Conservation (phyloP, 2,797 vertebrate genomes). For the Bovichtus diacanthus region DNA sequence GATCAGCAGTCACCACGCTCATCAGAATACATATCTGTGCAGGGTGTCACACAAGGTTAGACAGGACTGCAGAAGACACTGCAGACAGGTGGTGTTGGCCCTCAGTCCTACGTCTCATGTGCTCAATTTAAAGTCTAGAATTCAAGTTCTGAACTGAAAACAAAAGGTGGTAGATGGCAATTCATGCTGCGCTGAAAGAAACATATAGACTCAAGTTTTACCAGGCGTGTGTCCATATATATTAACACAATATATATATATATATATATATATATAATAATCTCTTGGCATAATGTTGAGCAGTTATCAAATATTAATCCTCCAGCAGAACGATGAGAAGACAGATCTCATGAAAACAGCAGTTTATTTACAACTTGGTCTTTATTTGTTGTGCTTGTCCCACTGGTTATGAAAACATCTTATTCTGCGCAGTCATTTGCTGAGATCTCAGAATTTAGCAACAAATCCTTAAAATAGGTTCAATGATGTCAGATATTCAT, state of each 20-base stretch:
- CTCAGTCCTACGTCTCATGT: too few species aligned
- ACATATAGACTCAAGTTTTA: not conserved
- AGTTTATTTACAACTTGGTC: not conserved
- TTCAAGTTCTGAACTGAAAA: not conserved
- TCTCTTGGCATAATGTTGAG: too few species aligned
- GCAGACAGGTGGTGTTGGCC: not conserved
- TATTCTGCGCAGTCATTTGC: not conserved
- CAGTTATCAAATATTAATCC: not conserved
- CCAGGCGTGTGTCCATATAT: not conserved
- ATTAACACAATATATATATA: too few species aligned
- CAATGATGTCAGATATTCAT: not conserved
- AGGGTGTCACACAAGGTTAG: slow-evolving; percentile 69
- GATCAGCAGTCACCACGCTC: slow-evolving; percentile 44
- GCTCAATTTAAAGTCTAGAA: not conserved
- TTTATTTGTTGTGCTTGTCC: not conserved
- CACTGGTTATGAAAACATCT: not conserved
- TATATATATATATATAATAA: too few species aligned
- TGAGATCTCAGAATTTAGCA: not conserved
- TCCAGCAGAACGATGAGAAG: not conserved
- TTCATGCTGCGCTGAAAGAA: not conserved
- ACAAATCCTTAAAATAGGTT: not conserved
- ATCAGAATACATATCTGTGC: slow-evolving; percentile 79
- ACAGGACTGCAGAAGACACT: slow-evolving; percentile 29
- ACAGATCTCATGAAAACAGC: not conserved
- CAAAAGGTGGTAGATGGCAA: not conserved